Conservation (phyloP, 2,888 invertebrate species). For the Dynastes tityus region DNA sequence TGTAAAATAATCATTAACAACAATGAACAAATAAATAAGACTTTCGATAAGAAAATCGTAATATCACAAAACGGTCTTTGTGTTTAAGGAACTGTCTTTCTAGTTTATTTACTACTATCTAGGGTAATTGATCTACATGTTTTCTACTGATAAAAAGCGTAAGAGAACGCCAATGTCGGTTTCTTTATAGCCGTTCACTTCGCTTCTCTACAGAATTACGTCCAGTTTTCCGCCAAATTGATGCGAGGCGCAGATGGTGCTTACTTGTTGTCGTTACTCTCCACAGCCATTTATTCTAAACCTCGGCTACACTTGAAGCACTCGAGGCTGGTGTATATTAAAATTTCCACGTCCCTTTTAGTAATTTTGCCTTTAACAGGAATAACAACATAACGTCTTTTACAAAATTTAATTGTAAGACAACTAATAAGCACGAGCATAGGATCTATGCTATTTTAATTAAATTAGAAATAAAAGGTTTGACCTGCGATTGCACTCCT, state of each 20-base stretch:
- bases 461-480: too few species aligned
- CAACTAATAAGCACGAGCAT: too few species aligned
- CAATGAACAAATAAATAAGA: too few species aligned
- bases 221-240: constrained; percentile 5
- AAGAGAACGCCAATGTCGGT: neutral
- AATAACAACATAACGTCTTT: neutral
- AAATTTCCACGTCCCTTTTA: neutral
- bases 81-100: too few species aligned
- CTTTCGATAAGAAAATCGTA: too few species aligned
- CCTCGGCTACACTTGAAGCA: neutral
- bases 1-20: too few species aligned
- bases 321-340: neutral
- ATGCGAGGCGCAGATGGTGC: constrained; percentile 8
- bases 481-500: too few species aligned
- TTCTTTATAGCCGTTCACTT: neutral
- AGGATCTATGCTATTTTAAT: too few species aligned
- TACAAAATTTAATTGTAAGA: too few species aligned
- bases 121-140: neutral
- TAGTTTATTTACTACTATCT: neutral
- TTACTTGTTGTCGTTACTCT: constrained; percentile 3
- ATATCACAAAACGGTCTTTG: too few species aligned
- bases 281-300: neutral
- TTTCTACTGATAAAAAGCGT: neutral
- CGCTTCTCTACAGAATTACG: neutral
- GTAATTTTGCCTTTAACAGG: neutral